Percentiles rank a stretch among this genome's conserved stretches.
These are phyloP conservation scores for Neelides folsomi DNA, from an alignment of 2,888 invertebrate genomes.

Conservation along the genomic window DNA sequence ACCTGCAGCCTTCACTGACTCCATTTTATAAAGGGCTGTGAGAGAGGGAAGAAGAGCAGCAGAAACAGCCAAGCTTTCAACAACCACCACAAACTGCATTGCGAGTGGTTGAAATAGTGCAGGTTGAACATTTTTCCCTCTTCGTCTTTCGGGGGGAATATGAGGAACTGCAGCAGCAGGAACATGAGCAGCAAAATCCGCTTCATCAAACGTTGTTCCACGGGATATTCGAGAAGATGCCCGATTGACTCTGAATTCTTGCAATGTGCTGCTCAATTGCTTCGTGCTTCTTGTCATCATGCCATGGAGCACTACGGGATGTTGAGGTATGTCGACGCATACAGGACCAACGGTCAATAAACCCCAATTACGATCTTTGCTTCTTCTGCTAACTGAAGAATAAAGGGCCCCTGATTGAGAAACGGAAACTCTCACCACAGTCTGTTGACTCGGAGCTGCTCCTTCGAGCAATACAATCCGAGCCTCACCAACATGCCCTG, in stretches of 20 bases:
- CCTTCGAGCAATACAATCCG: constrained; percentile 87
- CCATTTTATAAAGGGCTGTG: constrained; percentile 97
- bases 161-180: constrained; percentile 34
- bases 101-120: constrained; percentile 57
- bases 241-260: constrained; percentile 71
- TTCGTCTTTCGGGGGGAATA: constrained; percentile 36
- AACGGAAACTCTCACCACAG: constrained; percentile 82
- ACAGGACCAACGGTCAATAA: constrained; percentile 76
- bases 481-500: constrained; percentile 65
- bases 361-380: constrained; percentile 61
- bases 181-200: constrained; percentile 36
- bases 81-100: constrained; percentile 71
- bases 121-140: constrained; percentile 42
- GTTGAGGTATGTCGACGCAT: constrained; percentile 91
- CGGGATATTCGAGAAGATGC: constrained; percentile 62
- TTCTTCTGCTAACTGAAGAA: constrained; percentile 61
- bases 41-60: constrained; percentile 89
- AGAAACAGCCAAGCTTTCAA: constrained; percentile 79
- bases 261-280: constrained; percentile 80
- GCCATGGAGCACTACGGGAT: constrained; percentile 92
- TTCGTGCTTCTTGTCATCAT: constrained; percentile 94
- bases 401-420: constrained; percentile 85
- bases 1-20: constrained; percentile 77
- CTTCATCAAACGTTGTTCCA: constrained; percentile 47
- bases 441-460: constrained; percentile 79